Evolutionary conservation across 2,113 vertebrate genomes (phyloP).

Genomic region (Pogonocichla stellata): DNA sequence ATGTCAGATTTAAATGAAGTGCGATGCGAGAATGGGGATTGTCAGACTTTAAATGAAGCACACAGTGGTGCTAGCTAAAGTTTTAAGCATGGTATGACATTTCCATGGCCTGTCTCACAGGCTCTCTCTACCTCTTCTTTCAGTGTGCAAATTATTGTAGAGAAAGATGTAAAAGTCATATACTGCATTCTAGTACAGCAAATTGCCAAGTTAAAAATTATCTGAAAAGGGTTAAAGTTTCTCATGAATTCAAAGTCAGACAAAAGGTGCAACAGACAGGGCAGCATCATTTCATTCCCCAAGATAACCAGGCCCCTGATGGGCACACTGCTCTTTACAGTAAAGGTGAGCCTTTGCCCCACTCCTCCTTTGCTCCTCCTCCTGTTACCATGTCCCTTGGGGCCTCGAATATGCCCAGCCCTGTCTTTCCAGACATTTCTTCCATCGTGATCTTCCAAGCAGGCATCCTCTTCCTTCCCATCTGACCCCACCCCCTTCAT

Average conservation of each 20-base stretch:
- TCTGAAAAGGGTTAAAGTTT: background rate
- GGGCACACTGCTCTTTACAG: background rate
- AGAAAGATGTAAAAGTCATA: background rate
- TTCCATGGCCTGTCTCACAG: conserved; percentile 5
- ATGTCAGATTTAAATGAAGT: conserved; percentile 60
- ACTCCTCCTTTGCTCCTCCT: background rate
- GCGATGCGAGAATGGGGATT: conserved; percentile 33
- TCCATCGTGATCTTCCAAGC: background rate
- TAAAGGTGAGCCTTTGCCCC: background rate
- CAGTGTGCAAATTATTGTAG: background rate
- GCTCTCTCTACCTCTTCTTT: background rate
- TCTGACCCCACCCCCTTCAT: background rate
- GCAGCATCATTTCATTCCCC: background rate
- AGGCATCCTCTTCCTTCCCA: background rate
- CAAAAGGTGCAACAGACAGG: background rate
- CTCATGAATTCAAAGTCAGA: background rate
- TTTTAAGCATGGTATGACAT: conserved; percentile 28
- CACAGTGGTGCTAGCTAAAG: conserved; percentile 15
- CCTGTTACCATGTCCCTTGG: background rate
- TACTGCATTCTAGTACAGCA: background rate
- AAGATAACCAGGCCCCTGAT: background rate
- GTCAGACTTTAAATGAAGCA: conserved; percentile 39
- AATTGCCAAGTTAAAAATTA: background rate
- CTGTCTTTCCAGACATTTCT: background rate
- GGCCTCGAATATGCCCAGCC: background rate